These are phyloP conservation scores for Pycnonotus jocosus DNA, from an alignment of 2,113 vertebrate genomes.

Conservation along the genomic window DNA sequence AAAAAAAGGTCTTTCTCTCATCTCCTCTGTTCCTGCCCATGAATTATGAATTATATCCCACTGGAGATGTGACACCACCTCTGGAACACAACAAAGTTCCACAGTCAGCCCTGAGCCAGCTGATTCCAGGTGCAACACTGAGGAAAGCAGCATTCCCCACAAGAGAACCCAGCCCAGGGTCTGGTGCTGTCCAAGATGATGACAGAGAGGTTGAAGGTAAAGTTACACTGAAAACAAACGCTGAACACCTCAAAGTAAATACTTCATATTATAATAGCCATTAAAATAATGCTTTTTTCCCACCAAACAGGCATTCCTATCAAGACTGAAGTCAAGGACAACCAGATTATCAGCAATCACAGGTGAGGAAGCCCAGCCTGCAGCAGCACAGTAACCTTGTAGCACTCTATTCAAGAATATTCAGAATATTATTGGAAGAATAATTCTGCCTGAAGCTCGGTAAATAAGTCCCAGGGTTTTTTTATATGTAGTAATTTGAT, in stretches of 20 bases:
- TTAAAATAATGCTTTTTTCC: background rate
- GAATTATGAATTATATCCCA: background rate
- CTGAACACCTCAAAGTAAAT: constrained; percentile 34
- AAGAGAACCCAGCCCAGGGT: background rate
- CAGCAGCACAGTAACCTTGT: background rate
- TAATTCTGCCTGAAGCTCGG: background rate
- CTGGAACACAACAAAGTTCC: background rate
- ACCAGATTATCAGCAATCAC: constrained; percentile 35
- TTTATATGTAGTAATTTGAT: background rate
- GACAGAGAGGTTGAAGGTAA: background rate
- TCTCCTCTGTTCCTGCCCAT: background rate
- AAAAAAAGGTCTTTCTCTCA: background rate
- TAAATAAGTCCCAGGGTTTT: background rate
- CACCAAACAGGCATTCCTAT: background rate
- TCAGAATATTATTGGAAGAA: background rate
- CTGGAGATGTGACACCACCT: background rate
- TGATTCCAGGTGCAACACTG: rapidly evolving
- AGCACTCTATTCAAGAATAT: background rate
- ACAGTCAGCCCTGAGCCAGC: rapidly evolving
- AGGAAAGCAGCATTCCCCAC: background rate
- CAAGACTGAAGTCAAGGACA: constrained; percentile 28
- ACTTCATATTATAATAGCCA: constrained; percentile 27
- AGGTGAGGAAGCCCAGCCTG: background rate
- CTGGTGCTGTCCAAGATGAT: background rate
- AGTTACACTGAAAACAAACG: background rate